Percentiles rank a stretch among this genome's conserved stretches.
phyloP scores from a whole-genome alignment of 2,888 invertebrate species.

The Mechanitis mazaeus region DNA sequence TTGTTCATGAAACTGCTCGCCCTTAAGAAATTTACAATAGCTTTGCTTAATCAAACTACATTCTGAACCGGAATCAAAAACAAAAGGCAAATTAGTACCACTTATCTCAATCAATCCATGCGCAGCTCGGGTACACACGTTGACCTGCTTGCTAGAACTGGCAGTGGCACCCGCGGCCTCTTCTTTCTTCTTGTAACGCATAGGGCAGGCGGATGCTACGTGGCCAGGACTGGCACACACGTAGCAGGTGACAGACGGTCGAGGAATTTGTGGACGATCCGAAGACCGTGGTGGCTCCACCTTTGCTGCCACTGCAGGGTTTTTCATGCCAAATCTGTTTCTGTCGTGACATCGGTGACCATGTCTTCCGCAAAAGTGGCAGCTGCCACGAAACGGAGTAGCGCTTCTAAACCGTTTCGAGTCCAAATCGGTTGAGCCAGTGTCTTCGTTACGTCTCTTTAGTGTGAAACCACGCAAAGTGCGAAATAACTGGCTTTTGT shows the following conservation, averaged over 20 bases:
- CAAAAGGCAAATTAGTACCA: conserved; percentile 4
- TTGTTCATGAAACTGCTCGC: conserved; percentile 1
- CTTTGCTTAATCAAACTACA: conserved; percentile 10
- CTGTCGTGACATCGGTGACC: conserved; percentile 23
- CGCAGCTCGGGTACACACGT: conserved; percentile 19
- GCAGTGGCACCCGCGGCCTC: not conserved
- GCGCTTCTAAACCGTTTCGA: not conserved
- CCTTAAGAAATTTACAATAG: conserved; percentile 9
- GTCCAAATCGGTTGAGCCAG: not conserved
- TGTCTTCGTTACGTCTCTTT: conserved; percentile 9
- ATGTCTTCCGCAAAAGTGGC: conserved; percentile 23
- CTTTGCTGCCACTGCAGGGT: not conserved
- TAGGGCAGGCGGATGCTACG: conserved; percentile 10
- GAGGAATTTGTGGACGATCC: not conserved
- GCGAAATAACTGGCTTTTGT: conserved; percentile 15
- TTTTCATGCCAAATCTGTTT: conserved; percentile 5
- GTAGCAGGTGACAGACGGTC: not conserved
- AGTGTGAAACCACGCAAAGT: conserved; percentile 10
- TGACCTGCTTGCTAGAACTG: conserved; percentile 13
- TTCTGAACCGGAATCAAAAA: too few species aligned
- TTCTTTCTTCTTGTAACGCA: conserved; percentile 13
- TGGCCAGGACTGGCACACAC: not conserved
- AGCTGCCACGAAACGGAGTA: conserved; percentile 15
- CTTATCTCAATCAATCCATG: conserved; percentile 12
- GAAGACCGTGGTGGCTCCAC: not conserved